These are phyloP conservation scores for Bursaphelenchus mucronatus DNA, from an alignment of 1,140 invertebrate genomes.

Conservation along the genomic window DNA sequence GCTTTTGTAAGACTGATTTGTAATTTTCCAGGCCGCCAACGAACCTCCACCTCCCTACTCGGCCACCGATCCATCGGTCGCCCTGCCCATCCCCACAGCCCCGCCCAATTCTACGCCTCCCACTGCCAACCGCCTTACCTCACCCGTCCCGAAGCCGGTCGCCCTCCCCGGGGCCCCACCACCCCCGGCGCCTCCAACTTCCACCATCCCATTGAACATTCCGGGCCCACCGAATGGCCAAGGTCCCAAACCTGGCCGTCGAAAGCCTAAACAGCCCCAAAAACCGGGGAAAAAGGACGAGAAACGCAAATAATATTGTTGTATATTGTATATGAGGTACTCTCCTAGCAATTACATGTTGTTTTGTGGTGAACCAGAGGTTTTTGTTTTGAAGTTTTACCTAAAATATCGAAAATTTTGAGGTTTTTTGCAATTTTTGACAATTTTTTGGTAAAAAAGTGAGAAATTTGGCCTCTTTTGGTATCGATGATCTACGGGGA, in stretches of 20 bases:
- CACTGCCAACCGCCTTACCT: neutral
- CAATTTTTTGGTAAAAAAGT: too few species aligned
- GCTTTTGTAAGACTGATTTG: constrained; percentile 3
- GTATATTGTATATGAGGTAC: too few species aligned
- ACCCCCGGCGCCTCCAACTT: constrained; percentile 33
- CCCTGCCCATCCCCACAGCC: neutral
- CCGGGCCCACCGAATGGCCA: constrained; percentile 37
- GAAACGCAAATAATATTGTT: neutral
- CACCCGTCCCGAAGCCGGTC: constrained; percentile 18
- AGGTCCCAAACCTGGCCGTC: constrained; percentile 25
- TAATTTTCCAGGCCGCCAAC: constrained; percentile 28
- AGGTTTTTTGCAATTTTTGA: too few species aligned
- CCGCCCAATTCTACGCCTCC: neutral
- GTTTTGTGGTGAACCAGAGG: too few species aligned
- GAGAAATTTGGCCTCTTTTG: too few species aligned
- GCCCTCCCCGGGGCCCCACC: constrained; percentile 32
- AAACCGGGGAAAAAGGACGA: constrained; percentile 2
- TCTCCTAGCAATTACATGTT: too few species aligned
- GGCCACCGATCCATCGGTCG: constrained; percentile 1
- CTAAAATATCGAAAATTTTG: too few species aligned
- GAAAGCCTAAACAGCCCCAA: constrained; percentile 12
- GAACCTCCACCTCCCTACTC: constrained; percentile 13
- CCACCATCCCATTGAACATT: constrained; percentile 22
- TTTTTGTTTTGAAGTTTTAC: too few species aligned
- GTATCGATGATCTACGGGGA: too few species aligned